Evolutionary conservation across 2,113 vertebrate species (phyloP).

Genomic region (Eurystomus gularis): DNA sequence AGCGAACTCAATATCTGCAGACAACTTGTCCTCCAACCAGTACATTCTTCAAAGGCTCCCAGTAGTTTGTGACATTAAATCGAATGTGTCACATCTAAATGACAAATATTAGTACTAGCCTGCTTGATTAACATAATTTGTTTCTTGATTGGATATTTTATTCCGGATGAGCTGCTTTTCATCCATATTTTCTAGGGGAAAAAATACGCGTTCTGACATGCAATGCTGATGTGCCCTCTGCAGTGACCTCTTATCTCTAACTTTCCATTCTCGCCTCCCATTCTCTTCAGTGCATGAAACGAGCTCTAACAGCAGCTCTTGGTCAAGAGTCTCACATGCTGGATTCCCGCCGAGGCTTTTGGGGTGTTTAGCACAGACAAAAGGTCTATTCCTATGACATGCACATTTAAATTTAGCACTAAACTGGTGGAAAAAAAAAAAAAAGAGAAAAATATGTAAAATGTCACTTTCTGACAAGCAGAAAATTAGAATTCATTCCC

Average conservation of each 20-base stretch:
- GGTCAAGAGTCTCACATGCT: not conserved
- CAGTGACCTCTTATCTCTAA: constrained; percentile 1
- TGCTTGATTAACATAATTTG: constrained; percentile 58
- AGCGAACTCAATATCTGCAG: not conserved
- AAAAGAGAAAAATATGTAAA: constrained; percentile 71
- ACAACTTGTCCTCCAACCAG: not conserved
- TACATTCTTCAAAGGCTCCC: not conserved
- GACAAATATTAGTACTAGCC: constrained; percentile 26
- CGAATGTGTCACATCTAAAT: constrained; percentile 39
- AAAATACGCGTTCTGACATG: constrained; percentile 10
- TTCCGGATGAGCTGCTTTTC: constrained; percentile 52
- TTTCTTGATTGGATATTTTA: constrained; percentile 15
- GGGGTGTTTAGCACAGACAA: constrained; percentile 35
- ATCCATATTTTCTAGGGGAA: not conserved
- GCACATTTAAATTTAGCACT: constrained; percentile 65
- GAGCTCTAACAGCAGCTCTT: constrained; percentile 3
- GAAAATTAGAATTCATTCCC: constrained; percentile 74
- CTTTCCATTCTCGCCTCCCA: not conserved
- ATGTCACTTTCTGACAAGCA: constrained; percentile 74
- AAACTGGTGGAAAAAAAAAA: constrained; percentile 6
- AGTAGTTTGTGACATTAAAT: not conserved
- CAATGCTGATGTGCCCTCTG: constrained; percentile 24
- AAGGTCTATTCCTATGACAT: constrained; percentile 56
- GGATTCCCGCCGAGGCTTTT: constrained; percentile 30
- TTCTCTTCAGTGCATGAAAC: constrained; percentile 15